These are phyloP conservation scores for Esox lucius DNA, from an alignment of 2,797 vertebrate genomes.

Conservation along the genomic window DNA sequence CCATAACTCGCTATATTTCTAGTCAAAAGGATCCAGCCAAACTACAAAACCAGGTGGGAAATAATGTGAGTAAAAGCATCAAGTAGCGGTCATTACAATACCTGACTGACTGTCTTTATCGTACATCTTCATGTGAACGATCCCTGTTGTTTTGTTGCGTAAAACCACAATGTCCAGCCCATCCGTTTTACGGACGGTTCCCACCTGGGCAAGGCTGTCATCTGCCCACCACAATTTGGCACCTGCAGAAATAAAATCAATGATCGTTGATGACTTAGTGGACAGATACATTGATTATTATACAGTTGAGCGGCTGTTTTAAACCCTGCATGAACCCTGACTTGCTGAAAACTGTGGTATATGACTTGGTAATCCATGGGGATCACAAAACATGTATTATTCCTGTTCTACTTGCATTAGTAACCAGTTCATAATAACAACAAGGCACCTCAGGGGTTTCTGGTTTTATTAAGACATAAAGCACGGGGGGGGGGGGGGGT, in stretches of 20 bases:
- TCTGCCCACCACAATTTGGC: conserved; percentile 98
- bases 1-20: background rate
- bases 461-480: too few species aligned
- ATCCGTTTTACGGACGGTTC: conserved; percentile 92
- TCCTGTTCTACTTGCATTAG: too few species aligned
- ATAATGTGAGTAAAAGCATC: background rate
- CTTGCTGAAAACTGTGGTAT: too few species aligned
- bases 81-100: conserved; percentile 45
- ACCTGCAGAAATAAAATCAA: conserved; percentile 71
- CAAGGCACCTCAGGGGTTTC: too few species aligned
- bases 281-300: background rate
- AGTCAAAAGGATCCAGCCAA: background rate
- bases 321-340: too few species aligned
- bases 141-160: conserved; percentile 90
- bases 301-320: too few species aligned
- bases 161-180: conserved; percentile 83
- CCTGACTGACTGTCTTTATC: conserved; percentile 94
- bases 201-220: conserved; percentile 88
- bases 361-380: too few species aligned
- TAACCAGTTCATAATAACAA: too few species aligned
- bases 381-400: too few species aligned
- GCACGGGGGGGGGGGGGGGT: too few species aligned
- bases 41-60: background rate
- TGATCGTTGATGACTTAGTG: background rate
- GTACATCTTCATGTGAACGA: conserved; percentile 96